These are phyloP conservation scores for Allobates femoralis DNA, from an alignment of 2,797 vertebrate genomes.

Conservation along the genomic window DNA sequence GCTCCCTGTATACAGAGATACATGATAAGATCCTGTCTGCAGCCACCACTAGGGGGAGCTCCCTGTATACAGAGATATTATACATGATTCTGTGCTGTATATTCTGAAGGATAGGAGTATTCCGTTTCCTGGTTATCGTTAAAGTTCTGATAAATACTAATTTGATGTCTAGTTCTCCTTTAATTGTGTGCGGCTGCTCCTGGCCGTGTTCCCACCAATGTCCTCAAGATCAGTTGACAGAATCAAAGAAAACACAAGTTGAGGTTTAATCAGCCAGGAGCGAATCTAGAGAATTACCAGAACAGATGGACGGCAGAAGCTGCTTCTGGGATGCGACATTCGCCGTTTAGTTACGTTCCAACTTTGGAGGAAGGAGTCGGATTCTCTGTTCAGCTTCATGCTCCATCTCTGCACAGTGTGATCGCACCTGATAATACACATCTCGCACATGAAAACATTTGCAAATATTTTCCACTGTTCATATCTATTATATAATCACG, in stretches of 20 bases:
- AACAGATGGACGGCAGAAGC: conserved; percentile 13
- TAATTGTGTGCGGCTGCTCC: neutral
- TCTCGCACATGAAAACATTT: neutral
- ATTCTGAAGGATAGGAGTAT: neutral
- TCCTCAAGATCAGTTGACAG: neutral
- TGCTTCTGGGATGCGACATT: neutral
- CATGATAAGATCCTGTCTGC: no score
- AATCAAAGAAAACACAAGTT: neutral
- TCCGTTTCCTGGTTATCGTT: neutral
- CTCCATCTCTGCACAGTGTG: neutral
- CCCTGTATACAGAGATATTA: no score
- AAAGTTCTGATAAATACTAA: neutral
- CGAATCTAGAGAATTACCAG: neutral
- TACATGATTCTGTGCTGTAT: no score
- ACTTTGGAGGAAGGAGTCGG: neutral
- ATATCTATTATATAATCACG: neutral
- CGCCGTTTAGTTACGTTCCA: neutral
- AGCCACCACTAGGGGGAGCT: no score
- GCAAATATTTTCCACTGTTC: neutral
- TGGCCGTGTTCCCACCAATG: neutral
- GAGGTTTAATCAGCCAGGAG: neutral
- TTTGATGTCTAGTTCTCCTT: neutral
- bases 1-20: no score
- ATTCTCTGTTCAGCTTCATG: neutral
- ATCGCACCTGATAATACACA: neutral